Evolutionary conservation across 2,888 invertebrate genomes (phyloP).

Genomic region (Thereva unica): DNA sequence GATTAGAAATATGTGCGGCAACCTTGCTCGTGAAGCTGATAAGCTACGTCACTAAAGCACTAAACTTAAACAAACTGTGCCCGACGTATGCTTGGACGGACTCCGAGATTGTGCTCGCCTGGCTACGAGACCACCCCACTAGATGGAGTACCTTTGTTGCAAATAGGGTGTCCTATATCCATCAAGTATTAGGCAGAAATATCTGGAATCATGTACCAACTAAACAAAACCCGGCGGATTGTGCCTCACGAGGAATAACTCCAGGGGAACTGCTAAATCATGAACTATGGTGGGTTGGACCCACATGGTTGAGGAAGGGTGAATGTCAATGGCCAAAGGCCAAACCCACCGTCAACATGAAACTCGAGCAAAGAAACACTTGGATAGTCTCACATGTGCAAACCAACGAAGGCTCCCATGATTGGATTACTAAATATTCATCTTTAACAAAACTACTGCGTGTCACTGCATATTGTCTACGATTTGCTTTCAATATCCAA

Average conservation of each 20-base stretch:
- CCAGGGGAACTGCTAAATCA: background rate
- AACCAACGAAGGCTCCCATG: background rate
- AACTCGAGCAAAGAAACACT: background rate
- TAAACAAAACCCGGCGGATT: background rate
- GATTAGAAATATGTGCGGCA: conserved; percentile 43
- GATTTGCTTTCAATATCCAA: background rate
- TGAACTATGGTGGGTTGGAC: conserved; percentile 5
- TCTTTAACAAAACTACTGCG: background rate
- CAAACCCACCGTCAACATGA: too few relatives aligned
- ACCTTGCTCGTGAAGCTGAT: too few relatives aligned
- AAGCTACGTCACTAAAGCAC: too few relatives aligned
- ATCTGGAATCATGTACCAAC: conserved; percentile 3
- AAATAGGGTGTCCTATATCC: conserved; percentile 7
- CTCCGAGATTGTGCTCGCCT: conserved; percentile 7
- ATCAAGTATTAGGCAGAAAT: too few relatives aligned
- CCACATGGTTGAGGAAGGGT: background rate
- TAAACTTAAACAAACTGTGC: too few relatives aligned
- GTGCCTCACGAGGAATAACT: background rate
- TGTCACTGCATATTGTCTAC: background rate
- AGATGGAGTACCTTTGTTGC: conserved; percentile 6
- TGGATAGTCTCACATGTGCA: background rate
- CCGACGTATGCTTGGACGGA: background rate
- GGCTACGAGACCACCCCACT: conserved; percentile 7
- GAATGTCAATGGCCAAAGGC: background rate
- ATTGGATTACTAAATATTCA: background rate